These are phyloP conservation scores for Petroica traversi DNA, from an alignment of 2,113 vertebrate genomes.

Conservation along the genomic window DNA sequence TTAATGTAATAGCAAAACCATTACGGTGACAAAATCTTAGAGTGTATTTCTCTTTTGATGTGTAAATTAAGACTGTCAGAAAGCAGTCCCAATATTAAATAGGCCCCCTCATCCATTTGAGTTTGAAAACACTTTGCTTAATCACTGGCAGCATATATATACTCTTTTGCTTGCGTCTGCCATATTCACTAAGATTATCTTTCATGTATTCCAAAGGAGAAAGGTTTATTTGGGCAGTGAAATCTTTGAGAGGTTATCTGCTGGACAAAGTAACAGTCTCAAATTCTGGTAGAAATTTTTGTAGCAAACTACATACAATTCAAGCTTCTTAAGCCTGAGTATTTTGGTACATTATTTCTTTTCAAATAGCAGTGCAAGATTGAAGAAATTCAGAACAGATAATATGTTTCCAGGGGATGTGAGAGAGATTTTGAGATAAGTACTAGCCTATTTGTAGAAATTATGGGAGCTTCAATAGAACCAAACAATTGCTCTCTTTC, in stretches of 20 bases:
- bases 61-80: conserved; percentile 47
- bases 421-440: not conserved
- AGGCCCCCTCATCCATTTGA: not conserved
- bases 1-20: conserved; percentile 43
- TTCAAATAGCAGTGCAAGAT: not conserved
- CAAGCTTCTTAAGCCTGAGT: not conserved
- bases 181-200: not conserved
- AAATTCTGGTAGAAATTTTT: not conserved
- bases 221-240: not conserved
- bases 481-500: not conserved
- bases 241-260: not conserved
- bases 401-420: not conserved
- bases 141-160: not conserved
- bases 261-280: not conserved
- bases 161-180: not conserved
- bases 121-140: conserved; percentile 35
- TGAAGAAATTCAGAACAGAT: not conserved
- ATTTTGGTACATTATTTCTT: not conserved
- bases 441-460: not conserved
- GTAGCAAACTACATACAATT: not conserved
- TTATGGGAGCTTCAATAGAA: not conserved
- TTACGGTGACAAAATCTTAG: conserved; percentile 18
- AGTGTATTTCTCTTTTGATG: conserved; percentile 35
- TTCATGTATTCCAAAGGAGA: not conserved
- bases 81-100: conserved; percentile 2